Base-by-base conservation (phyloP, 2,797 vertebrate genomes). In the Malacoraja senta region DNA sequence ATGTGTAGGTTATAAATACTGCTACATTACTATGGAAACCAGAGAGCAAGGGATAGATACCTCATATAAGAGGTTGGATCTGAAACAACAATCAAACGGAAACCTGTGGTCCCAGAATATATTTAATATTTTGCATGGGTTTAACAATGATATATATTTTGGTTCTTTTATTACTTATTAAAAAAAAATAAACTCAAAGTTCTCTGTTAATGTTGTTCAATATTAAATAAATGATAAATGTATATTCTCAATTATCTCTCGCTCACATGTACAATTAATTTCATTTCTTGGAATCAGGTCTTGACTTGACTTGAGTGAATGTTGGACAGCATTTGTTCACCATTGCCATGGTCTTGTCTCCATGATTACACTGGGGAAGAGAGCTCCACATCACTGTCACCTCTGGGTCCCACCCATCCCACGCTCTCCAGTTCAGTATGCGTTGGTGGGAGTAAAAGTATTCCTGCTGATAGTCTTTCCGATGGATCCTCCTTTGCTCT, bases 21-120 rank as follows among this genome's bases (percentile, higher is more conserved):
- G n/a, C 13, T 24, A 10, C 32, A 61, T 91, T 91, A 71, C 88
- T 21, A 38, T 12, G 65, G 88, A 91, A 91, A 91, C 88, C 88
- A 90, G 53, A 21, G 38, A 71, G 32, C 17, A 7, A 71, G 35
- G 86, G 63, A 2, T 12, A 24, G 35, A 72, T 91, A 19, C 32
- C 26, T 24, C 24, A 21, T 81, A 8, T 86, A 26, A 26, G 1
- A 63, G 26, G 58, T 86, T 63, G 29, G 26, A 19, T 86, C 35
- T 81, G 32, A 10, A 80, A 80, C 24, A 61, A 26, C 7, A 17
- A 10, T 32, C 83, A 86, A 63, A n/a, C 10, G 17, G 21, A 38
- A 0, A 1, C 35, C 21, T 38, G 1, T 26, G 15, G 63, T 72
- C 35, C 32, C 9, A 44, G 17, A 86, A 17, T 65, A 32, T 32